Evolutionary conservation across 2,797 vertebrate genomes (phyloP).

Genomic region (Muscicapa comitata): DNA sequence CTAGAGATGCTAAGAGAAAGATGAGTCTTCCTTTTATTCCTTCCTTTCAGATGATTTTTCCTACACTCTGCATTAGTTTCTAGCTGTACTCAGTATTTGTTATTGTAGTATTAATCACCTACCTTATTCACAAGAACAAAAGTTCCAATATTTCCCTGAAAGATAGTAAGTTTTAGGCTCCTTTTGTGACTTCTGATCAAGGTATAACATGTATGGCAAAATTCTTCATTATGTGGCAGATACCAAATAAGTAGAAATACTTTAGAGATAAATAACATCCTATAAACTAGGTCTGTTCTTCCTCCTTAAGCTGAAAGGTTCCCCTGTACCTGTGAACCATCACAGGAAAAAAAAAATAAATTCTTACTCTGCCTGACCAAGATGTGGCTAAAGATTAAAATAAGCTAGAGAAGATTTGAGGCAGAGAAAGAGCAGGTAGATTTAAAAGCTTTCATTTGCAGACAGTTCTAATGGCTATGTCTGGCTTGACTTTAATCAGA

Average conservation of each 20-base stretch:
- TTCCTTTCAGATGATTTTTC: not conserved
- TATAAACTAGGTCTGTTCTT: constrained; percentile 50
- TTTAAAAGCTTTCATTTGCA: constrained; percentile 53
- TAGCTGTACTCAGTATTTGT: not conserved
- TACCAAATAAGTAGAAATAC: not conserved
- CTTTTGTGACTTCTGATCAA: constrained; percentile 17
- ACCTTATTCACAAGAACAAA: not conserved
- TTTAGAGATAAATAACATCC: constrained; percentile 8
- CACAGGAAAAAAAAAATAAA: not conserved
- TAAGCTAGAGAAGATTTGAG: constrained; percentile 8
- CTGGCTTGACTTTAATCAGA: constrained; percentile 41
- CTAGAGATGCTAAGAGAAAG: not conserved
- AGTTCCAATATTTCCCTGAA: not conserved
- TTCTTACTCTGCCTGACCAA: constrained; percentile 24
- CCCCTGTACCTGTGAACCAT: not conserved
- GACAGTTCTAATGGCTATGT: constrained; percentile 42
- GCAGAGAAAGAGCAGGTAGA: not conserved
- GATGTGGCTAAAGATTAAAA: constrained; percentile 42
- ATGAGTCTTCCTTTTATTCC: not conserved
- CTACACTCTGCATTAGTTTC: not conserved
- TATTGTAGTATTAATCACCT: not conserved
- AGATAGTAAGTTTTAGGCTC: not conserved
- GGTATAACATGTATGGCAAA: not conserved
- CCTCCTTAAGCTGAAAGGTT: not conserved
- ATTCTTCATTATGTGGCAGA: not conserved